Conservation (phyloP, 2,113 vertebrate genomes). For the Thamnaconus septentrionalis region DNA sequence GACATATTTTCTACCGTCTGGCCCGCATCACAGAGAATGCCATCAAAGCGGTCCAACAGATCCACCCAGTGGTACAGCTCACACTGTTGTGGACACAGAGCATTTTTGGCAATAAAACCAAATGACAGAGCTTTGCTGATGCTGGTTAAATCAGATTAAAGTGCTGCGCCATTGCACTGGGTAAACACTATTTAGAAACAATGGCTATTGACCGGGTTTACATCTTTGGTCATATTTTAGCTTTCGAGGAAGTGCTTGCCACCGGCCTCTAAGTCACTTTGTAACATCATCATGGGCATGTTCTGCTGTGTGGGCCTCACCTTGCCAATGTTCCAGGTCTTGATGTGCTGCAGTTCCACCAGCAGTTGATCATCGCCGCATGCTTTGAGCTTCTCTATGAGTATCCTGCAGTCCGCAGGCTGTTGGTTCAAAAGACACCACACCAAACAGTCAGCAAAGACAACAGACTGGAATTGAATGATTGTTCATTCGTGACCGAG, state of each 20-base stretch:
- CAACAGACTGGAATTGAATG: neutral
- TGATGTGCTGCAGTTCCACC: constrained; percentile 92
- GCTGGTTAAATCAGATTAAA: no score
- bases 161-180: no score
- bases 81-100: constrained; percentile 73
- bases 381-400: constrained; percentile 92
- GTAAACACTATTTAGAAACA: no score
- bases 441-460: constrained; percentile 15
- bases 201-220: no score
- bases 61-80: constrained; percentile 99
- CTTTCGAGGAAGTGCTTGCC: neutral
- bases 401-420: constrained; percentile 94
- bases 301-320: constrained; percentile 60
- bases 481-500: neutral
- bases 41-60: constrained; percentile 93
- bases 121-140: neutral
- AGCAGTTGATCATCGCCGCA: constrained; percentile 92
- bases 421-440: constrained; percentile 45
- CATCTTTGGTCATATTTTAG: neutral
- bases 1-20: constrained; percentile 94
- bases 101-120: neutral
- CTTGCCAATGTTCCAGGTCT: constrained; percentile 98
- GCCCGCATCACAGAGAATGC: constrained; percentile 91
- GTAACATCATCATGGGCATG: no score
- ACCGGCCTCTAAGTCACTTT: neutral